Base-by-base conservation (phyloP, 2,888 invertebrate genomes). In the Listrodromus nycthemerus region DNA sequence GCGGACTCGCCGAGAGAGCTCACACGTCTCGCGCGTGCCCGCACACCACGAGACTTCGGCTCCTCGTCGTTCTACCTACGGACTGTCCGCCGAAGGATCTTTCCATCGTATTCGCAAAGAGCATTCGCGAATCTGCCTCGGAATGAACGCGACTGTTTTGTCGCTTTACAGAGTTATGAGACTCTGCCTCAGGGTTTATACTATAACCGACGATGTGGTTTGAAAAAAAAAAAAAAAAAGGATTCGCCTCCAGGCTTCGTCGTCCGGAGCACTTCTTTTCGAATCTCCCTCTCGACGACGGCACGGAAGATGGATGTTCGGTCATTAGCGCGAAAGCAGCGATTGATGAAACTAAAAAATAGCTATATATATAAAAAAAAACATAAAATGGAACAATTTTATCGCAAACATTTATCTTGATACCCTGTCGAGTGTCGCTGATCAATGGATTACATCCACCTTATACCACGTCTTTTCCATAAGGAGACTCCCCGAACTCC, bases 101-200 rank as follows among this genome's bases (percentile, higher is more conserved):
- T 74, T 50, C 21, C 50, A 7, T 24, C 24, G 61, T 65, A 74
- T 74, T 74, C 50, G 63, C 24, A 21, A 21, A 74, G 63, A 33
- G 63, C 63, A 65, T 27, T 63, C 63, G 21, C 33, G 41, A 8
- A 33, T 48, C 13, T 30, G 30, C 74, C 50, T 65, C n/a, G 19
- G 16, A 50, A 65, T 13, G 33, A 30, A 50, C 74, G 74, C 63
- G 84, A 77, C 80, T 86, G 87, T 88, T 88, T 89, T 87, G 87
- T 88, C 88, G 87, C 89, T 89, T 89, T 88, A 88, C 87, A 86
- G 41, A 74, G 50, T 63, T 33, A 33, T 45, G 63, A 74, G 48
- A 63, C 48, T 74, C 74, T 21, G 74, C 63, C 74, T 33, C 48
- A 50, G 16, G 74, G 24, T 37, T 63, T 21, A 13, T 63, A 65